A percentile compares a stretch with the other conserved stretches of the same genome.
phyloP scores from a whole-genome alignment of 2,797 vertebrate species.

The Clamator glandarius region DNA sequence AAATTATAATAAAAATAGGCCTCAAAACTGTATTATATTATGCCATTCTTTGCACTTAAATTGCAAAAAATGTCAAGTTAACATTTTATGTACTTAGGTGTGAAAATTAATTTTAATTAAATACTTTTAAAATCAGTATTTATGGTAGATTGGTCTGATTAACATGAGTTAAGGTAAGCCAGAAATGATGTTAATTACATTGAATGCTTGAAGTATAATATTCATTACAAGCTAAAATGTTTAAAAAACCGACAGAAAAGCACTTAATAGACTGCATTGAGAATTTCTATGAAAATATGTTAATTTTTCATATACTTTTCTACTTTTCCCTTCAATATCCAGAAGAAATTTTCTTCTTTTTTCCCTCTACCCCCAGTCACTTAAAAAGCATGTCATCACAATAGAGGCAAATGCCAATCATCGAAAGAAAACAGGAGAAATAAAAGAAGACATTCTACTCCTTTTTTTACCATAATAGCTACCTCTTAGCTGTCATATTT shows the following conservation, averaged over 20 bases:
- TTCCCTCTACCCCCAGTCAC: background rate
- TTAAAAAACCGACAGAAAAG: background rate
- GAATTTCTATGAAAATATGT: background rate
- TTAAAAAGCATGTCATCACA: background rate
- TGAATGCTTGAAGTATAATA: background rate
- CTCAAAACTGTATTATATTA: background rate
- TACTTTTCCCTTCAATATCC: background rate
- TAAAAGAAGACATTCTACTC: background rate
- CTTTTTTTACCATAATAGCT: background rate
- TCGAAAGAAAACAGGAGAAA: background rate
- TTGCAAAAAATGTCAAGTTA: background rate
- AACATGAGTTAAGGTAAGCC: background rate
- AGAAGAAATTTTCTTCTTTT: background rate
- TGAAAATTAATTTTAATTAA: slow-evolving; percentile 20
- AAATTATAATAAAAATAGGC: background rate
- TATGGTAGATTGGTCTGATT: background rate
- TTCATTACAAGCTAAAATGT: background rate
- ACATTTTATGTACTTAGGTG: background rate
- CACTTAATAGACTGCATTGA: background rate
- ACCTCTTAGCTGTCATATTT: background rate
- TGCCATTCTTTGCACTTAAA: background rate
- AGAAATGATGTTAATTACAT: background rate
- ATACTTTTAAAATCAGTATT: background rate
- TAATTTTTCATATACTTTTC: background rate
- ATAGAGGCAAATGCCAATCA: background rate